Percentiles rank a stretch among this genome's conserved stretches.
Conservation (phyloP, 2,797 vertebrate genomes). For the Cyprinodon diabolis region DNA sequence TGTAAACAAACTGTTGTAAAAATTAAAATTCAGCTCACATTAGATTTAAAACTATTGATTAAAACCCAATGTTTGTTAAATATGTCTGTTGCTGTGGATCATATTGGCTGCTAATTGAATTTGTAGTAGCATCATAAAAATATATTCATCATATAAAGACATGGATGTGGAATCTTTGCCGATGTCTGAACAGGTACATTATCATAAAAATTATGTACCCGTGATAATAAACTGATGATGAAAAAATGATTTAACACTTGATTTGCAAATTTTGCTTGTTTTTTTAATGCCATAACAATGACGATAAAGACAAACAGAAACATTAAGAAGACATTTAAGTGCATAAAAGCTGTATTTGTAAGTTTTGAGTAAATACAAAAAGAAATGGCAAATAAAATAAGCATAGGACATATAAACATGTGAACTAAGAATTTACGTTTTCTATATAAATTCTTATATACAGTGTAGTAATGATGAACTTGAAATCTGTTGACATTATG, state of each 20-base stretch:
- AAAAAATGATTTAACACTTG: neutral
- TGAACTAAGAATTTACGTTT: slow-evolving; percentile 44
- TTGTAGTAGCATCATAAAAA: neutral
- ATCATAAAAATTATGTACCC: neutral
- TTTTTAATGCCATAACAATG: neutral
- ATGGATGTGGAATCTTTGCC: neutral
- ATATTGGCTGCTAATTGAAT: neutral
- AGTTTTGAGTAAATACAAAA: slow-evolving; percentile 66
- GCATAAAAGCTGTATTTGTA: slow-evolving; percentile 60
- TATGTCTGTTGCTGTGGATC: neutral
- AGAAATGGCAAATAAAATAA: slow-evolving; percentile 48
- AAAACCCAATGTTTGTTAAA: neutral
- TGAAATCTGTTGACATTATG: slow-evolving; percentile 23
- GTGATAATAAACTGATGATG: neutral
- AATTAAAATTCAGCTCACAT: neutral
- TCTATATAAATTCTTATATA: slow-evolving; percentile 77
- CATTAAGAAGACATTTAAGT: slow-evolving; percentile 24
- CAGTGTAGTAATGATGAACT: slow-evolving; percentile 52
- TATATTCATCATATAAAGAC: neutral
- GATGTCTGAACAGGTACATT: neutral
- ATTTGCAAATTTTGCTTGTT: neutral
- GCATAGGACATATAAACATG: slow-evolving; percentile 51
- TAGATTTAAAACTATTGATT: neutral
- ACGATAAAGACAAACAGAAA: slow-evolving; percentile 17
- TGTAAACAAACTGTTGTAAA: neutral